A percentile compares a stretch with the other conserved stretches of the same genome.
phyloP scores from a whole-genome alignment of 2,113 vertebrate genomes.

The Ardeotis arabs region DNA sequence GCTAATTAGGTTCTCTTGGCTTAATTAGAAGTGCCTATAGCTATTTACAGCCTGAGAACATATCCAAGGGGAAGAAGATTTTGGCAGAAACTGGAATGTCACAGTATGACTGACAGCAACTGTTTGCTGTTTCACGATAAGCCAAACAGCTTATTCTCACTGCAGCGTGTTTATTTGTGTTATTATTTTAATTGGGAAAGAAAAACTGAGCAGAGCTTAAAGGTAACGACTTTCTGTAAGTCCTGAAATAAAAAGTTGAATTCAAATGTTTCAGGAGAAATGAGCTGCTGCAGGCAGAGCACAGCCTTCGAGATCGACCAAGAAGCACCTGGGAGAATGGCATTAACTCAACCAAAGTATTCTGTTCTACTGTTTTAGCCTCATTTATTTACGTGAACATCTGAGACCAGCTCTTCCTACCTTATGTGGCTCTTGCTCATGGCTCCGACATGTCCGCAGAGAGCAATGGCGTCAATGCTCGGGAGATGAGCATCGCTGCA shows the following conservation, averaged over 20 bases:
- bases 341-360: background rate
- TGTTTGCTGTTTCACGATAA: background rate
- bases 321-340: background rate
- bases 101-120: slow-evolving; percentile 16
- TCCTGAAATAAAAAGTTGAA: background rate
- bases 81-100: slow-evolving; percentile 15
- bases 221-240: background rate
- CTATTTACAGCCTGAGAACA: slow-evolving; percentile 28
- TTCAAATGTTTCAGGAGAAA: background rate
- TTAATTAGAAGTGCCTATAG: slow-evolving; percentile 53
- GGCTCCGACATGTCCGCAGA: background rate
- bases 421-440: background rate
- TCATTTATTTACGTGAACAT: background rate
- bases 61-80: slow-evolving; percentile 5
- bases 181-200: background rate
- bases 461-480: too few relatives aligned
- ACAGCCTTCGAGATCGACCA: background rate
- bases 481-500: background rate
- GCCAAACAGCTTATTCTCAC: background rate
- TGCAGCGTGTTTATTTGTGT: background rate
- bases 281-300: background rate
- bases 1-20: slow-evolving; percentile 51
- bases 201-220: background rate
- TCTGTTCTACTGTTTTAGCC: background rate
- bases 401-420: background rate